These are phyloP conservation scores for Nymphalis polychloros DNA, from an alignment of 2,888 invertebrate species.

Conservation along the genomic window DNA sequence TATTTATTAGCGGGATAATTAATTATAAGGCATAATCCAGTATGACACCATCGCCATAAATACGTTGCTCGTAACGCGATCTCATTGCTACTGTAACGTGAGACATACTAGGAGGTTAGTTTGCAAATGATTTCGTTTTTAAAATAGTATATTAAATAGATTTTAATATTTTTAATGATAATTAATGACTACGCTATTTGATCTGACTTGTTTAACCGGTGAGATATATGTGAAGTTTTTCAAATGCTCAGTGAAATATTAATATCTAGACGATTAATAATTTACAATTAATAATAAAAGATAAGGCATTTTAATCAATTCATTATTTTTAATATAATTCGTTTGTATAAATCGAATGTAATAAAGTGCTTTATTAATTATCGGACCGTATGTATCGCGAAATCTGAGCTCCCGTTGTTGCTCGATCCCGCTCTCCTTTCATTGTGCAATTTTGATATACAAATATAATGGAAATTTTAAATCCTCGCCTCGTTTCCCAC, in stretches of 20 bases:
- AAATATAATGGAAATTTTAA: conserved; percentile 74
- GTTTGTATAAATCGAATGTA: neutral
- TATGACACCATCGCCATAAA: conserved; percentile 57
- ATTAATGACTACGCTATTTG: neutral
- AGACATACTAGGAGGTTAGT: conserved; percentile 39
- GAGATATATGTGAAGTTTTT: neutral
- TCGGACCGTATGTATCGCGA: conserved; percentile 19
- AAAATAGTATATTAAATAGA: neutral
- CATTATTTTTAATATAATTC: neutral
- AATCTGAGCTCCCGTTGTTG: conserved; percentile 27
- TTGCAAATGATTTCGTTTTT: neutral
- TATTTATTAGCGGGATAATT: conserved; percentile 49
- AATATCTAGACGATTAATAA: no score
- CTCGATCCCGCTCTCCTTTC: conserved; percentile 43
- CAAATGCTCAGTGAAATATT: no score
- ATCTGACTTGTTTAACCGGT: neutral
- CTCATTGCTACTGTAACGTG: conserved; percentile 49
- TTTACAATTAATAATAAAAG: neutral
- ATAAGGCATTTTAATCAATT: neutral
- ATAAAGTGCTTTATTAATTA: neutral
- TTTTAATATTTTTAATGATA: neutral
- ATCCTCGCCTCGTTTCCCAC: conserved; percentile 66
- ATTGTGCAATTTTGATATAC: conserved; percentile 65
- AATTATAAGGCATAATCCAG: conserved; percentile 53
- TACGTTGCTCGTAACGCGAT: conserved; percentile 59